Base-by-base conservation (phyloP, 1,140 invertebrate species). In the Lasioglossum baleicum region DNA sequence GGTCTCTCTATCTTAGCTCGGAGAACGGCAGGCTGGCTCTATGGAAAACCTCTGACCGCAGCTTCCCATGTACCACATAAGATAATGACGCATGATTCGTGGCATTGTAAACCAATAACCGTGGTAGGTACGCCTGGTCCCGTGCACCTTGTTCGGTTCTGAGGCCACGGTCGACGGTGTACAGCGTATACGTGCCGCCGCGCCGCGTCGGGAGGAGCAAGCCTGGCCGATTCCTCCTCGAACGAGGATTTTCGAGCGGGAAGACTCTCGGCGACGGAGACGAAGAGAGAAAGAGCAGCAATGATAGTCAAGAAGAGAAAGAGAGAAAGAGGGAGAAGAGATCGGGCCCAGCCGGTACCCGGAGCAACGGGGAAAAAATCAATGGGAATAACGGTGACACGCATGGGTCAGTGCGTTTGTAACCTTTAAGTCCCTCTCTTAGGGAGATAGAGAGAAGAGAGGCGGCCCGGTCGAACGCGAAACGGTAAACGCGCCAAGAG, bases 31-130 rank as follows among this genome's bases (percentile, higher is more conserved):
- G 6, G 26, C 8, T 2, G 31, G 31, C 7, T 83, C 71, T 66
- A 56, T 85, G 81, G 83, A 88, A 83, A 84, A 82, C 81, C 76
- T 78, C 69, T 48, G 81, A 75, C 81, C 83, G 80, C 56, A 65
- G 74, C 80, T 90, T 90, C 88, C 88, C 89, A 89, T 90, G 89
- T 89, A 89, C 83, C 83, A 88, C 85, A 87, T 89, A 88, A 81
- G 80, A 84, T 90, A 90, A 90, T 90, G 81, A 88, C 85, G 84
- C 64, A 35, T 42, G 63, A 60, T 71, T 60, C 63, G 42, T 75
- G 80, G 81, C 78, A 83, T 88, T 69, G 83, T 75, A 71, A 77
- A 84, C 82, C 82, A 85, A 82, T 87, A 87, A 83, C 79, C 66
- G 60, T 51, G 63, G 44, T 40, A 26, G 42, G 8, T 26, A 64